These are phyloP conservation scores for Cheilosia vulpina DNA, from an alignment of 2,888 invertebrate species.

Conservation along the genomic window DNA sequence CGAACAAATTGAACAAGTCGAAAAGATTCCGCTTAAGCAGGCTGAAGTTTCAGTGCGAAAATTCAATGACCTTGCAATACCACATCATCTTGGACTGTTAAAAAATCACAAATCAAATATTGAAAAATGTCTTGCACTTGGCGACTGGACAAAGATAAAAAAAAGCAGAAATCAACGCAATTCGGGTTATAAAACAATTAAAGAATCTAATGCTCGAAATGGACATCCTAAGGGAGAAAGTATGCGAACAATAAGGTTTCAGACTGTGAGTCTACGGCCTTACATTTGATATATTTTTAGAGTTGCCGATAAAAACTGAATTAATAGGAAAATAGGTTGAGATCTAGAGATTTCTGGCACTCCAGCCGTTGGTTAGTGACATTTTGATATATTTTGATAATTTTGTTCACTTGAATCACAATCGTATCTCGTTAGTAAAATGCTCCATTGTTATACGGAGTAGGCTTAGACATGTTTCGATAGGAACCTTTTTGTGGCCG, in stretches of 20 bases:
- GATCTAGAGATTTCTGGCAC: too few species aligned
- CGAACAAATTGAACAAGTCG: conserved; percentile 44
- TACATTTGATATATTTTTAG: too few species aligned
- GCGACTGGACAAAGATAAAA: conserved; percentile 87
- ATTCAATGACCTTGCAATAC: conserved; percentile 91
- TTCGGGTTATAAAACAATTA: conserved; percentile 88
- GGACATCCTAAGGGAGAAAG: conserved; percentile 87
- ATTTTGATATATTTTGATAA: too few species aligned
- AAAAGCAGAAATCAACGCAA: conserved; percentile 87
- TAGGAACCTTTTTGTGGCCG: too few species aligned
- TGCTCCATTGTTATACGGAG: too few species aligned
- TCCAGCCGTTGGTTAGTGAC: too few species aligned
- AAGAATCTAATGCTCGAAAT: conserved; percentile 89
- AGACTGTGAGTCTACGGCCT: too few species aligned
- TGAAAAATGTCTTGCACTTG: conserved; percentile 86
- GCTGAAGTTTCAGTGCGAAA: conserved; percentile 90
- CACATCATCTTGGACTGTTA: conserved; percentile 89
- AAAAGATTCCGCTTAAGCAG: conserved; percentile 87
- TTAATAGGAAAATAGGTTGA: too few species aligned
- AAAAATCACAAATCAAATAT: conserved; percentile 89
- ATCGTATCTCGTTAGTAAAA: too few species aligned
- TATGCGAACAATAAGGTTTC: conserved; percentile 82
- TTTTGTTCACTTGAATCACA: too few species aligned
- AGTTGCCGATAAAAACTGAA: too few species aligned
- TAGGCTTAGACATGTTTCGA: too few species aligned